Percentiles rank a stretch among this genome's conserved stretches.
Conservation (phyloP, 2,113 vertebrate species). For the Delphinapterus leucas region DNA sequence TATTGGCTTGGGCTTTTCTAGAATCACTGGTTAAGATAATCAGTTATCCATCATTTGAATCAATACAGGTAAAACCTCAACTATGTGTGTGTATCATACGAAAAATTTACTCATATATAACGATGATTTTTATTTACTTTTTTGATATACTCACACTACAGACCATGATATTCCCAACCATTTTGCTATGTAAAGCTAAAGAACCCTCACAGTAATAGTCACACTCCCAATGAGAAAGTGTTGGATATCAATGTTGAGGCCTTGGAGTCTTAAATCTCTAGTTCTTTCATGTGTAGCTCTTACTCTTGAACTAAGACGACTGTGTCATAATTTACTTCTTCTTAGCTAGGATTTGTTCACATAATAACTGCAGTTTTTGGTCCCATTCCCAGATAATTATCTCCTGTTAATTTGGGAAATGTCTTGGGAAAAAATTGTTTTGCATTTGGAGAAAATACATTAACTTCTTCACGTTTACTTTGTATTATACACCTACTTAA, state of each 20-base stretch:
- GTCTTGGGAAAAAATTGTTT: not conserved
- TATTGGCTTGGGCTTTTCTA: not conserved
- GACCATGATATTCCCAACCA: not conserved
- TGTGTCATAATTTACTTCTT: not conserved
- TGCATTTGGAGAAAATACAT: not conserved
- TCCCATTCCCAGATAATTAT: not conserved
- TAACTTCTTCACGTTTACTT: not conserved
- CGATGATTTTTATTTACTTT: not conserved
- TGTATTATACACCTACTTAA: not conserved
- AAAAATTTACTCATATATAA: not conserved
- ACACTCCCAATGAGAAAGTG: not conserved
- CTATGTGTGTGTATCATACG: not conserved
- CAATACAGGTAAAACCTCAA: constrained; percentile 2
- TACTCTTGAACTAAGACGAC: not conserved
- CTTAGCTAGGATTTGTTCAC: not conserved
- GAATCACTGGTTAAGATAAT: not conserved
- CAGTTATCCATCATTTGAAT: not conserved
- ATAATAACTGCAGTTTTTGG: not conserved
- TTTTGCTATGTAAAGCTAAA: not conserved
- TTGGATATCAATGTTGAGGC: not conserved
- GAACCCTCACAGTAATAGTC: not conserved
- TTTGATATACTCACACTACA: not conserved
- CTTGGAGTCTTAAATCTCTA: not conserved
- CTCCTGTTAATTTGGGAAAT: not conserved
- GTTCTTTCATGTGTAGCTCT: not conserved